Base-by-base conservation (phyloP, 2,113 vertebrate species). In the Enhydra lutris region DNA sequence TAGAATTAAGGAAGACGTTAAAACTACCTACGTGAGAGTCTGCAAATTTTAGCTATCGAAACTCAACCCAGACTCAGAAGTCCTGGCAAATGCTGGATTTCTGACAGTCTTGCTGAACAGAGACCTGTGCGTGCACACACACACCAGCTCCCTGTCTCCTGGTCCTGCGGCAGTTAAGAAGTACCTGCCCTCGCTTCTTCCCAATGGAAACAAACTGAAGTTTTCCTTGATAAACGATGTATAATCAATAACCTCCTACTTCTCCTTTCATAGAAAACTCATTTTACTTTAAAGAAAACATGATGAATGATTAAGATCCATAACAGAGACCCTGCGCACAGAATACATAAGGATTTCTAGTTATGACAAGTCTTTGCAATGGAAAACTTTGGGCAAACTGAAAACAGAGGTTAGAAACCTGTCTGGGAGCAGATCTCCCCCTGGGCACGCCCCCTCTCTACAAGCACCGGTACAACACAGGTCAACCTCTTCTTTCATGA, bases 211-310 rank as follows among this genome's bases (percentile, higher is more conserved):
- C 2, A 94, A 80, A 94, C 80, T 39, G 57, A 69, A 69, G 73
- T 50, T 78, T 39, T 36, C 83, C 79, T 29, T 45, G 26, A 97
- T 67, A 91, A 71, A 71, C 9, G 36, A 63, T 34, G 61, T 63
- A 10, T 57, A 1, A 92, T 10, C 85, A 67, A 57, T 18, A 78
- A 89, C 90, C 85, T 42, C 83, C 91, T 63, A 47, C 87, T 52
- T 74, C 36, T 24, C 61, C 69, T 97, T 73, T 45, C 18, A 39
- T 14, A 59, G 78, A 36, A 95, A 67, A 92, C 21, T 91, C 31
- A 83, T 71, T 86, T 57, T 86, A 52, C 78, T 97, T 95, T 89
- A 79, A 31, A 13, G 91, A 97, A 98, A 98, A 92, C 36, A 87
- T 61, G 86, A 94, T 14, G 31, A 61, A 1, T 21, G 55, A 92